These are phyloP conservation scores for Cheilosia soror DNA, from an alignment of 2,888 invertebrate species.

Conservation along the genomic window DNA sequence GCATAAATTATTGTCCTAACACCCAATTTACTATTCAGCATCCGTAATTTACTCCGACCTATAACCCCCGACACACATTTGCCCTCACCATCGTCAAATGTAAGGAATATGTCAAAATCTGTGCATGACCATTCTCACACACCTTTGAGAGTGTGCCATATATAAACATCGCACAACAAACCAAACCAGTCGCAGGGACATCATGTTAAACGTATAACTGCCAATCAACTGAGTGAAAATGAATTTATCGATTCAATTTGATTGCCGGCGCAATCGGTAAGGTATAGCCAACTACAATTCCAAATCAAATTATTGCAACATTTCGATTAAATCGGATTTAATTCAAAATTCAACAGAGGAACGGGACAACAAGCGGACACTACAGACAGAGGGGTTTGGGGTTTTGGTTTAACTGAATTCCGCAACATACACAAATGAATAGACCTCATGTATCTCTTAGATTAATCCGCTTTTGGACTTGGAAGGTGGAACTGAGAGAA, in stretches of 20 bases:
- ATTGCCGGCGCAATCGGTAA: slow-evolving; percentile 41
- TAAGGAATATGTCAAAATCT: slow-evolving; percentile 30
- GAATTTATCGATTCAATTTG: slow-evolving; percentile 66
- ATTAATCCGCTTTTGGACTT: slow-evolving; percentile 1
- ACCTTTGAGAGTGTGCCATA: background rate
- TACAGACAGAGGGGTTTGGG: background rate
- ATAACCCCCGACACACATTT: background rate
- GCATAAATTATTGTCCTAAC: slow-evolving; percentile 45
- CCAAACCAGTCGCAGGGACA: slow-evolving; percentile 7
- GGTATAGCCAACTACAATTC: slow-evolving; percentile 3
- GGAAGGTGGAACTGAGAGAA: slow-evolving; percentile 18
- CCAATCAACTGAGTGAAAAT: slow-evolving; percentile 41
- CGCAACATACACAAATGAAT: background rate
- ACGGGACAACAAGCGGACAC: background rate
- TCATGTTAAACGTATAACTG: slow-evolving; percentile 36
- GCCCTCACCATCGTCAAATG: background rate
- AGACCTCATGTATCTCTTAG: background rate
- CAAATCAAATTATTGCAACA: slow-evolving; percentile 49
- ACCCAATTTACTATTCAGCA: slow-evolving; percentile 37
- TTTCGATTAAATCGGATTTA: slow-evolving; percentile 36
- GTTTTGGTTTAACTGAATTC: slow-evolving; percentile 32
- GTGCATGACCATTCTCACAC: slow-evolving; percentile 26
- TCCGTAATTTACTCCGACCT: slow-evolving; percentile 13
- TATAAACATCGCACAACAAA: background rate
- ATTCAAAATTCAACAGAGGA: slow-evolving; percentile 13